phyloP scores from a whole-genome alignment of 2,888 invertebrate genomes.

The Stenoptilia bipunctidactyla region DNA sequence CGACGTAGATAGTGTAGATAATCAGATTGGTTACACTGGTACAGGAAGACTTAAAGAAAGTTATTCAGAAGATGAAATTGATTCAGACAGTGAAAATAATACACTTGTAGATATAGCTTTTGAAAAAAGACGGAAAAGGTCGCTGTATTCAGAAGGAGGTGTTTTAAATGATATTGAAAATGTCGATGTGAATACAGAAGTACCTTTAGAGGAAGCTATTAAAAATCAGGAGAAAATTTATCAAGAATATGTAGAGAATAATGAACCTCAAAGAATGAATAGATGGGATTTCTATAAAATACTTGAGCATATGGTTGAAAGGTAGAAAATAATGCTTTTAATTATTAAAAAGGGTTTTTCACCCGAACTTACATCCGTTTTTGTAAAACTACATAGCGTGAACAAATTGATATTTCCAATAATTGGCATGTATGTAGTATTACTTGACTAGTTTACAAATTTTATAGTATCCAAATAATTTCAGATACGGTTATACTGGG shows the following conservation, averaged over 20 bases:
- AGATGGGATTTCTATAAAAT: slow-evolving; percentile 78
- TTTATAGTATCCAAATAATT: slow-evolving; percentile 28
- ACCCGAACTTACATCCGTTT: not conserved
- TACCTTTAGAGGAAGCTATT: slow-evolving; percentile 57
- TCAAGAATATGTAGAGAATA: no score
- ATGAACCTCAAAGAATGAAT: slow-evolving; percentile 54
- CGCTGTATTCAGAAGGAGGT: slow-evolving; percentile 50
- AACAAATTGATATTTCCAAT: no score
- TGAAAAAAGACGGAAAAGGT: slow-evolving; percentile 37
- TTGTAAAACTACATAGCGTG: no score
- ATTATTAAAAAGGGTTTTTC: not conserved
- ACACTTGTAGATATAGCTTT: slow-evolving; percentile 55
- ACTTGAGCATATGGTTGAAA: slow-evolving; percentile 70
- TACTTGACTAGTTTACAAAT: no score
- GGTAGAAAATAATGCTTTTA: slow-evolving; percentile 31
- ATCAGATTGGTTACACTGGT: slow-evolving; percentile 7
- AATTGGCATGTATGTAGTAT: no score
- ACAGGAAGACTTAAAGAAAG: not conserved
- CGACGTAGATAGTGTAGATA: slow-evolving; percentile 18
- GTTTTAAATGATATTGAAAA: slow-evolving; percentile 23
- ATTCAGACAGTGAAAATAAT: slow-evolving; percentile 22
- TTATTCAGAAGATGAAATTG: slow-evolving; percentile 17
- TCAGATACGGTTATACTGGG: slow-evolving; percentile 75
- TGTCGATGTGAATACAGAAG: slow-evolving; percentile 24
- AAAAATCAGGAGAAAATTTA: slow-evolving; percentile 59